Conservation (phyloP, 2,888 invertebrate species). For the Thera britannica region DNA sequence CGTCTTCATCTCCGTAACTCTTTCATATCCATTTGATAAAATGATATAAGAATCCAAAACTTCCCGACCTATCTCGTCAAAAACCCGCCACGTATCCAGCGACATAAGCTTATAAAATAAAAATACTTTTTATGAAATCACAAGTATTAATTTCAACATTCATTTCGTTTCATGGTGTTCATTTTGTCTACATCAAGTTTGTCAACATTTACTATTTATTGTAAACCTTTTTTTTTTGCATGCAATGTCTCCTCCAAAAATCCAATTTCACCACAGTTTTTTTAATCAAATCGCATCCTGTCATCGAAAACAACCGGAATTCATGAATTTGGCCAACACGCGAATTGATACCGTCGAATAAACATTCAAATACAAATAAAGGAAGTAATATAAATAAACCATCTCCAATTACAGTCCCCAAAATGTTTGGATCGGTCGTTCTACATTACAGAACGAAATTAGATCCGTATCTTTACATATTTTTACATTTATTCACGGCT, state of each 20-base stretch:
- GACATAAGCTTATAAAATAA: too few species aligned
- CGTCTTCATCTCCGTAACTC: too few species aligned
- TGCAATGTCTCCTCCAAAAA: background rate
- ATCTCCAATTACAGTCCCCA: conserved; percentile 20
- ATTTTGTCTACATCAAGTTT: background rate
- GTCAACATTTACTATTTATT: background rate
- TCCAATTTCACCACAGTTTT: background rate
- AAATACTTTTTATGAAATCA: too few species aligned
- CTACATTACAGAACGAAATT: conserved; percentile 13
- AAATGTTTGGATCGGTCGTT: conserved; percentile 5
- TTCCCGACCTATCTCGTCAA: too few species aligned
- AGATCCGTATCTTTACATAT: conserved; percentile 12
- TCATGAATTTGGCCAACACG: conserved; percentile 10
- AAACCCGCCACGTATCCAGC: too few species aligned
- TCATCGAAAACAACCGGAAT: background rate
- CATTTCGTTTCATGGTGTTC: too few species aligned
- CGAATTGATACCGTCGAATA: conserved; percentile 19
- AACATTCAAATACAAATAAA: conserved; percentile 27
- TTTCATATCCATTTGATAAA: too few species aligned
- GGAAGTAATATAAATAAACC: conserved; percentile 28
- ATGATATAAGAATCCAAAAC: too few species aligned
- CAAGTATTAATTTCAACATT: too few species aligned
- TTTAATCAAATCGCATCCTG: background rate
- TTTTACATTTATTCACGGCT: background rate
- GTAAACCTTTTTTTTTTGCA: background rate